Base-by-base conservation (phyloP, 1,140 invertebrate species). In the Heliconius nattereri region DNA sequence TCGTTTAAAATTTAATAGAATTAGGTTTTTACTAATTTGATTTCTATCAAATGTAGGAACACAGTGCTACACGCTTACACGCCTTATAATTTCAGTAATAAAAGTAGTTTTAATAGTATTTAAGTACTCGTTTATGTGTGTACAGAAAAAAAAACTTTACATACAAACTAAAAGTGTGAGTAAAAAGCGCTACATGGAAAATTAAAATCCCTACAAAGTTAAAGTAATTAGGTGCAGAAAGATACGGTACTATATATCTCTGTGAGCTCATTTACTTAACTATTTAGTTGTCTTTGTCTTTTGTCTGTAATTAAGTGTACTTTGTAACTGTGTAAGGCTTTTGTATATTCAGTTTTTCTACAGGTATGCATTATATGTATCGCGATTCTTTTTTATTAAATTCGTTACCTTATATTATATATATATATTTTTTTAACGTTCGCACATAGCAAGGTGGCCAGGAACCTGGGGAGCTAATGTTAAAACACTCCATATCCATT, bases 191-290 rank as follows among this genome's bases (percentile, higher is more conserved):
- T 35, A 35, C 19, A 37, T 71, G 32, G 23, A 37, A 71, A 35
- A 71, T 35, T 35, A 37, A 71, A 37, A 71, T 71, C 71, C 19
- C 32, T 37, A 71, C 29, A 71, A 71, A 71, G n/a, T 71, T 71
- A 71, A 57, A 71, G 71, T 71, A 71, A 71, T 71, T 71, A 71
- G 71, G 71, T 71, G 71, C 71, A 71, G 32, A 71, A 71, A 71
- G 71, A 71, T 71, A 71, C 71, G 13, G 11, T 0, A 71, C 71
- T 71, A 71, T 71, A 71, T 71, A 37, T 35, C 71, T 37, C 71
- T n/a, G 71, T 71, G 35, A 71, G 71, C 71, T 71, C 71, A 71
- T 71, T 71, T 71, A 71, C 71, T 71, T 71, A 71, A 37, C 71
- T 71, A 37, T 71, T 71, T 71, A 71, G 71, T 71, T 71, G 71